These are phyloP conservation scores for Pseudorhiza aurosa DNA, from an alignment of 30 jellyfish, hydroid and myxozoan genomes.

Conservation along the genomic window DNA sequence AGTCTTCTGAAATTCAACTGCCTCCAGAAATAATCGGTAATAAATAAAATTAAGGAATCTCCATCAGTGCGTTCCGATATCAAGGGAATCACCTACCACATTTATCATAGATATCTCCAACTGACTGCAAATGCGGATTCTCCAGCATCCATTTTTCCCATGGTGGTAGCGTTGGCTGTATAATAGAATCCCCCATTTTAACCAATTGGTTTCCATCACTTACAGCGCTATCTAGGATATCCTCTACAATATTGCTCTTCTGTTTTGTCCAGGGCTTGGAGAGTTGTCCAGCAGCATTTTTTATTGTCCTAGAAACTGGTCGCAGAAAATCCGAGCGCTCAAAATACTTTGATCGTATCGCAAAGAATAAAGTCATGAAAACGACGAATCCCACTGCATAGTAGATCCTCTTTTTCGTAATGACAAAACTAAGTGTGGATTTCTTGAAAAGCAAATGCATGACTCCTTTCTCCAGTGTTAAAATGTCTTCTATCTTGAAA, in stretches of 20 bases:
- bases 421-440: background rate
- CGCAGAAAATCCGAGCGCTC: slow-evolving; percentile 63
- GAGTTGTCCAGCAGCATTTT: background rate
- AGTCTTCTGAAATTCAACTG: too few relatives aligned
- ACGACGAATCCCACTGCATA: slow-evolving; percentile 21
- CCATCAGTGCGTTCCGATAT: too few relatives aligned
- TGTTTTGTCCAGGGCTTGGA: background rate
- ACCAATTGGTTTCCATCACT: background rate
- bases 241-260: background rate
- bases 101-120: slow-evolving; percentile 84
- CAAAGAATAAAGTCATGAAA: slow-evolving; percentile 20
- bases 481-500: too few relatives aligned
- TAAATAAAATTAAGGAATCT: too few relatives aligned
- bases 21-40: too few relatives aligned
- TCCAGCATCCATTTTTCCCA: slow-evolving; percentile 91
- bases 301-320: slow-evolving; percentile 59
- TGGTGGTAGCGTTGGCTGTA: background rate
- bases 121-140: slow-evolving; percentile 63
- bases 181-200: background rate
- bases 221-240: background rate
- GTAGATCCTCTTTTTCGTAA: slow-evolving; percentile 30
- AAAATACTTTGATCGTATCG: slow-evolving; percentile 50
- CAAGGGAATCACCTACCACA: slow-evolving; percentile 75
- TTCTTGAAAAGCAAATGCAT: background rate
- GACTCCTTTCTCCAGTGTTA: too few relatives aligned